Percentiles rank a stretch among this genome's conserved stretches.
phyloP scores from a whole-genome alignment of 2,797 vertebrate genomes.

The Orientallactaga sibirica region DNA sequence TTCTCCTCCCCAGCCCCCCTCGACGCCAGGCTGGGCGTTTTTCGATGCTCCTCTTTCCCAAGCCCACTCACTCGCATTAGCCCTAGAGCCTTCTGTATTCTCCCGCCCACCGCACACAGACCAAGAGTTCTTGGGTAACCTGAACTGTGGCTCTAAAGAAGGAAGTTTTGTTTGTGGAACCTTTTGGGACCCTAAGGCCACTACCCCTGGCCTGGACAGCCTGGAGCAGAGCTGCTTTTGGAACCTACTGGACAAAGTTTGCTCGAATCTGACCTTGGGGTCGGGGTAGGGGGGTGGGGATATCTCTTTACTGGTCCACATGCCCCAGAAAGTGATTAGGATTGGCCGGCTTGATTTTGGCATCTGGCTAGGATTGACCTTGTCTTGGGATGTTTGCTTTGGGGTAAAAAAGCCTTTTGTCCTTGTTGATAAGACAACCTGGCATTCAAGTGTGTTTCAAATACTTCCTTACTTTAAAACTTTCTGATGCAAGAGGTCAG shows the following conservation, averaged over 20 bases:
- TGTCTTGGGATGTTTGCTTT: slow-evolving; percentile 29
- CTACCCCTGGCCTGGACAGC: background rate
- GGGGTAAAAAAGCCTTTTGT: background rate
- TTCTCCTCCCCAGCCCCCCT: background rate
- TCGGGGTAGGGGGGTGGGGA: too few species aligned
- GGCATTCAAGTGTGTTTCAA: background rate
- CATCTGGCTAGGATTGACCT: background rate
- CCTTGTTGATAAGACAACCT: background rate
- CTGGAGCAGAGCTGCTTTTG: slow-evolving; percentile 24
- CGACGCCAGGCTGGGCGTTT: background rate
- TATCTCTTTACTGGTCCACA: background rate
- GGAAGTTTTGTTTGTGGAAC: background rate
- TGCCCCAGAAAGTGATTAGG: background rate
- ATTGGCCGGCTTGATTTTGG: background rate
- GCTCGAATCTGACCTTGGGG: background rate
- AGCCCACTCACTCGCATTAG: background rate
- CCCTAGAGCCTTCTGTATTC: background rate
- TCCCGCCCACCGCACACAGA: background rate
- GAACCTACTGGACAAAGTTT: background rate
- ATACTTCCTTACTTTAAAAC: background rate
- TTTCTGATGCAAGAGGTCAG: background rate
- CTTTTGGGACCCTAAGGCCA: background rate
- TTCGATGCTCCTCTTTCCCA: background rate
- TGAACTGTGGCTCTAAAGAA: background rate
- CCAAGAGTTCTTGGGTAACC: background rate